Evolutionary conservation across 2,113 vertebrate genomes (phyloP).

Genomic region (Daphoenositta chrysoptera): DNA sequence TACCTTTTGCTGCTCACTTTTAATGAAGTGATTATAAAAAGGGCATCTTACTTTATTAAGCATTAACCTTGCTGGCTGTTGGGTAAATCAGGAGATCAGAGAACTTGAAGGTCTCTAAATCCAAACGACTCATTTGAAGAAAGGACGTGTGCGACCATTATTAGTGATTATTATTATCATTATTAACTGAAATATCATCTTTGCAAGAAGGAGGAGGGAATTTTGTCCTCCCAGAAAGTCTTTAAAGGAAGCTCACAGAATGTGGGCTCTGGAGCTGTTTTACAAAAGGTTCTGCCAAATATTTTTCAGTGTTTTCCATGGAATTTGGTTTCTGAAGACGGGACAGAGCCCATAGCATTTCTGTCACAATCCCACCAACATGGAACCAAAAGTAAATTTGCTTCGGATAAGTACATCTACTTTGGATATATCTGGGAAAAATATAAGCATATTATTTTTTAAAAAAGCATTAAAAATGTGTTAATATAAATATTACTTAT

Average conservation of each 20-base stretch:
- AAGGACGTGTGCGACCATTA: background rate
- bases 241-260: background rate
- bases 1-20: constrained; percentile 39
- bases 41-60: constrained; percentile 47
- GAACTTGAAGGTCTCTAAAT: background rate
- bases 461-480: background rate
- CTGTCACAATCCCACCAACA: too few relatives aligned
- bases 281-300: background rate
- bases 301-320: background rate
- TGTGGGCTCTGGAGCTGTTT: background rate
- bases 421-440: background rate
- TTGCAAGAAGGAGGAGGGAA: background rate
- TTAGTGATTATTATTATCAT: background rate
- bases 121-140: background rate
- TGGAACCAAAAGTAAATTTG: background rate
- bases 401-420: background rate
- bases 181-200: background rate
- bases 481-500: background rate
- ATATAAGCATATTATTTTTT: background rate
- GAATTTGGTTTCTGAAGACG: background rate
- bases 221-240: background rate
- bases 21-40: constrained; percentile 66
- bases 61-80: constrained; percentile 61
- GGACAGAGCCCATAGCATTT: fast-evolving
- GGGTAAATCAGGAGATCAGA: constrained; percentile 33